Base-by-base conservation (phyloP, 1,140 invertebrate genomes). In the Drosophila ananassae region DNA sequence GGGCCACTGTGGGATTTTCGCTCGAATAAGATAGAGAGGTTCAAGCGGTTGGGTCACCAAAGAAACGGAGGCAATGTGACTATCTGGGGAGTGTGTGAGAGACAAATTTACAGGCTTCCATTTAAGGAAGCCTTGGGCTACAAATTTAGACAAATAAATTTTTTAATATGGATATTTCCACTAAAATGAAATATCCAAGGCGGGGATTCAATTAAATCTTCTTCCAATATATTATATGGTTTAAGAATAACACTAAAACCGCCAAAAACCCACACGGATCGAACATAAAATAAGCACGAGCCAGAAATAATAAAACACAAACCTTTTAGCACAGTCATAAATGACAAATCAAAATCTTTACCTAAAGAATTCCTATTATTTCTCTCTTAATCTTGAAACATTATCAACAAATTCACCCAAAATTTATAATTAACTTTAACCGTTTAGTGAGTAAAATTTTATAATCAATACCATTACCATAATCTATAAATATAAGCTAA, bases 41-140 rank as follows among this genome's bases (percentile, higher is more conserved):
- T 76, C 62, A 76, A 76, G 37, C 55, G 50, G n/a, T 75, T 12
- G 55, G 73, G 73, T 75, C 55, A 50, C 51, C 39, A 34, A 22
- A 22, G 24, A 44, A 58, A 54, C 72, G 21, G 73, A 53, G 55
- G 73, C 72, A 64, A 56, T 51, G 53, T 47, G 50, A 61, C 44
- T 67, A 50, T 44, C 57, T 32, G 21, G 47, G 34, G 47, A 72
- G 52, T 37, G 67, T 58, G 60, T 67, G 72, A 57, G 34, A 64
- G 61, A 74, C 71, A 74, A 75, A 74, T 72, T 72, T 73, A 67
- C 3, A 25, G 30, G 30, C 37, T 32, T 46, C 48, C 28, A 39
- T 75, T 50, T 69, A 21, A n/a, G 34, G 10, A 30, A 69, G 34
- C 51, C 69, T 63, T 73, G 51, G 28, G 51, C 25, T 34, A 34